Percentiles rank a stretch among this genome's conserved stretches.
These are phyloP conservation scores for Canis aureus DNA, from an alignment of 2,113 vertebrate genomes.

Conservation along the genomic window DNA sequence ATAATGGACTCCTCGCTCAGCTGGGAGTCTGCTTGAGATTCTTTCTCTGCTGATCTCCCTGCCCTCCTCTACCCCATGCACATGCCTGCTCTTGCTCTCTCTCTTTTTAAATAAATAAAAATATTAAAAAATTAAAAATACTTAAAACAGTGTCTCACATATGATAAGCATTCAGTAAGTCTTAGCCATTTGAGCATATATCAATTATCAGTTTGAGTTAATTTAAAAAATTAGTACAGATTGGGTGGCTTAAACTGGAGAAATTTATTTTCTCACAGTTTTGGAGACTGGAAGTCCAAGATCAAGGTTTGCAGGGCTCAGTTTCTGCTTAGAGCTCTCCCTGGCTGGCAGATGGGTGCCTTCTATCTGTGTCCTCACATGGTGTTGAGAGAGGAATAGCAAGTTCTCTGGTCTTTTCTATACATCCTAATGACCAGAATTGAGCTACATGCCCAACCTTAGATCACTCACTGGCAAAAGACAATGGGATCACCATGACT, in stretches of 20 bases:
- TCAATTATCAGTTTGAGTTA: not conserved
- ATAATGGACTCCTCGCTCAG: not conserved
- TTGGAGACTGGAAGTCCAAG: not conserved
- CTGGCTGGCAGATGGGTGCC: not conserved
- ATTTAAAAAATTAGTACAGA: not conserved
- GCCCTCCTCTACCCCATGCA: not conserved
- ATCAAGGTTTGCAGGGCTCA: not conserved
- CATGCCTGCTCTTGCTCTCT: not conserved
- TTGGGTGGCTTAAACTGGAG: not conserved
- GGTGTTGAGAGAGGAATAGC: not conserved
- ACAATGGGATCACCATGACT: not conserved
- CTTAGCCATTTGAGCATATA: not conserved
- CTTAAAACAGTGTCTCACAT: not conserved
- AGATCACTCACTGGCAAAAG: not conserved
- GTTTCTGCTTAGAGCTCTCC: not conserved
- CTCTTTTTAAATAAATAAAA: not conserved
- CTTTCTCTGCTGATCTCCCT: not conserved
- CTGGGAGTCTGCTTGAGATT: not conserved
- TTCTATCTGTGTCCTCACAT: not conserved
- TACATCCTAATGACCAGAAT: not conserved
- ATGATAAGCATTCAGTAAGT: not conserved
- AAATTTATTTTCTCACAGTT: not conserved
- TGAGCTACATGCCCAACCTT: not conserved
- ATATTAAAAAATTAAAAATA: not conserved
- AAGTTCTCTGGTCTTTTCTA: not conserved